These are phyloP conservation scores for Habroteleia sp. DNA, from an alignment of 2,888 invertebrate species.

Conservation along the genomic window DNA sequence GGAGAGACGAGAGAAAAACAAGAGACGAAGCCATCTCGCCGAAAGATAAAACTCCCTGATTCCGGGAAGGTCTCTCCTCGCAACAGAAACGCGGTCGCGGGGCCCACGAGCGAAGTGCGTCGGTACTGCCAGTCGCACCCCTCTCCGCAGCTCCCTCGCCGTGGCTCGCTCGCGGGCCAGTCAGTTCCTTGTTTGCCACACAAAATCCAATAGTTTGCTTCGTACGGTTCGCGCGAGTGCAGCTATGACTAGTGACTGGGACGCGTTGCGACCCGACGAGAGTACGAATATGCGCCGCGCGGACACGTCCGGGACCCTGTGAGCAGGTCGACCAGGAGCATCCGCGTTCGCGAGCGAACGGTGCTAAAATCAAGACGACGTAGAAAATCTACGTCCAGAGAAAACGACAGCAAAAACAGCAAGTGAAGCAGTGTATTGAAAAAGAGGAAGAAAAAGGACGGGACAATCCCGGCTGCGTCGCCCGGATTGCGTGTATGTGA, in stretches of 20 bases:
- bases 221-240: constrained; percentile 76
- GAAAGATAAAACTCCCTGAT: too few species aligned
- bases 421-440: not conserved
- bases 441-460: not conserved
- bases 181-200: constrained; percentile 81
- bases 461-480: constrained; percentile 42
- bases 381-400: too few species aligned
- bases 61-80: not conserved
- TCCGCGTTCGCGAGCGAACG: not conserved
- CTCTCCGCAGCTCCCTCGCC: constrained; percentile 71
- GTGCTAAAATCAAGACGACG: not conserved
- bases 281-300: constrained; percentile 50
- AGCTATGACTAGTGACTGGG: constrained; percentile 70
- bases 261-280: constrained; percentile 46
- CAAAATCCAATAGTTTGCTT: constrained; percentile 81
- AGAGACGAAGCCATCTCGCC: too few species aligned
- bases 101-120: constrained; percentile 8
- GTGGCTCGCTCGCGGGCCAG: constrained; percentile 77
- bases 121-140: constrained; percentile 38
- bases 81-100: not conserved
- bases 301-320: constrained; percentile 21
- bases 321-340: not conserved
- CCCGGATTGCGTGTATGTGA: constrained; percentile 36
- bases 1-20: too few species aligned
- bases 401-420: not conserved